Conservation (phyloP, 2,888 invertebrate genomes). For the Hoplodrina blanda region DNA sequence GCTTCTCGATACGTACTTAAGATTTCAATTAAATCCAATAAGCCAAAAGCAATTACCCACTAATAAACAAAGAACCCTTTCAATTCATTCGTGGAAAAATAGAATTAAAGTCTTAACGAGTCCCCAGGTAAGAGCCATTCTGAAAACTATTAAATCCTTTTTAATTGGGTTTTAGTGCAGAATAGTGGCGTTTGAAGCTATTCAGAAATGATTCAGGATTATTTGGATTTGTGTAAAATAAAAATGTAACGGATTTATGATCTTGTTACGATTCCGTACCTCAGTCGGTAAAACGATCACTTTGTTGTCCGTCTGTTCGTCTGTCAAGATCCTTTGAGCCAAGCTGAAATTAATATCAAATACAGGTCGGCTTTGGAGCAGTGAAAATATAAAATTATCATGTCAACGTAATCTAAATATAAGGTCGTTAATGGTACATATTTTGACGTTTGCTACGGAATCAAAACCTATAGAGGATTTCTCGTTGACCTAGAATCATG, state of each 20-base stretch:
- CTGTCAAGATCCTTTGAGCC: no score
- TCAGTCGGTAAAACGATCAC: no score
- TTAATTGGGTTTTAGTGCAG: constrained; percentile 33
- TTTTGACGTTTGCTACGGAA: no score
- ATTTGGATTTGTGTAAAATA: constrained; percentile 19
- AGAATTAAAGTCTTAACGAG: constrained; percentile 41
- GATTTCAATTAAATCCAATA: constrained; percentile 37
- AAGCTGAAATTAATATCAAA: no score
- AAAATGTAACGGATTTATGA: not conserved
- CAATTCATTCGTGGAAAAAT: constrained; percentile 25
- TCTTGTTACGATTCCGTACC: no score
- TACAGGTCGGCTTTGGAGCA: no score
- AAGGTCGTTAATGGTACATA: no score
- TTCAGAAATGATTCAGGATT: constrained; percentile 13
- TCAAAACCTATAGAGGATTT: no score
- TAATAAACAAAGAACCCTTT: constrained; percentile 35
- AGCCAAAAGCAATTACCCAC: constrained; percentile 23
- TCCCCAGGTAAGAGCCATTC: constrained; percentile 28
- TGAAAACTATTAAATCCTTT: constrained; percentile 31
- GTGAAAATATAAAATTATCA: no score
- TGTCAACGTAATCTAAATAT: no score
- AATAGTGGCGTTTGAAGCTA: not conserved
- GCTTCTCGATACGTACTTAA: constrained; percentile 22
- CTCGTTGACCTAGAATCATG: no score
- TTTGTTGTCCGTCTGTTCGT: no score